Percentiles rank a stretch among this genome's conserved stretches.
phyloP scores from a whole-genome alignment of 2,888 invertebrate species.

The Lithodes maja region DNA sequence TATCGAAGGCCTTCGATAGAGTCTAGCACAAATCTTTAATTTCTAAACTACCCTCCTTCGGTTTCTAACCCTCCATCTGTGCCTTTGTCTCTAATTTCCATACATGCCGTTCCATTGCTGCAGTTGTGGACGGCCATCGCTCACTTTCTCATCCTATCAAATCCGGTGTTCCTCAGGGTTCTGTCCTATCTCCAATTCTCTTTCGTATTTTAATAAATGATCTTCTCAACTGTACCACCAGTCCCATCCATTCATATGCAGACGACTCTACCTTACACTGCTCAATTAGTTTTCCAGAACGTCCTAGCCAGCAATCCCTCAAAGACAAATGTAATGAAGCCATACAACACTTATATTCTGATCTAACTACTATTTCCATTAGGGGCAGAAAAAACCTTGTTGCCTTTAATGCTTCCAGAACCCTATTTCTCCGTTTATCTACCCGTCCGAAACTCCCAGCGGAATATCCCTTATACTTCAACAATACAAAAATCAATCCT shows the following conservation, averaged over 20 bases:
- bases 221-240: neutral
- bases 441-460: neutral
- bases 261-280: conserved; percentile 10
- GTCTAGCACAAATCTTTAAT: neutral
- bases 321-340: neutral
- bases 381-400: neutral
- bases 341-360: neutral
- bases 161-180: neutral
- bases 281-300: neutral
- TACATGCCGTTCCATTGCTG: neutral
- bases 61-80: neutral
- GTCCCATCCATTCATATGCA: neutral
- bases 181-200: neutral
- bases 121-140: neutral
- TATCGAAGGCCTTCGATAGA: neutral
- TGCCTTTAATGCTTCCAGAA: neutral
- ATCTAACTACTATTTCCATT: neutral
- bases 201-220: neutral
- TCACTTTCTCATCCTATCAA: neutral
- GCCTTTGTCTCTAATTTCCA: neutral
- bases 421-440: no score
- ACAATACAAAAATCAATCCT: neutral
- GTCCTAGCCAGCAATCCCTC: neutral
- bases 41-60: neutral
- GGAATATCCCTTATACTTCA: neutral